Conservation (phyloP, 2,888 invertebrate species). For the Aporophyla lueneburgensis region DNA sequence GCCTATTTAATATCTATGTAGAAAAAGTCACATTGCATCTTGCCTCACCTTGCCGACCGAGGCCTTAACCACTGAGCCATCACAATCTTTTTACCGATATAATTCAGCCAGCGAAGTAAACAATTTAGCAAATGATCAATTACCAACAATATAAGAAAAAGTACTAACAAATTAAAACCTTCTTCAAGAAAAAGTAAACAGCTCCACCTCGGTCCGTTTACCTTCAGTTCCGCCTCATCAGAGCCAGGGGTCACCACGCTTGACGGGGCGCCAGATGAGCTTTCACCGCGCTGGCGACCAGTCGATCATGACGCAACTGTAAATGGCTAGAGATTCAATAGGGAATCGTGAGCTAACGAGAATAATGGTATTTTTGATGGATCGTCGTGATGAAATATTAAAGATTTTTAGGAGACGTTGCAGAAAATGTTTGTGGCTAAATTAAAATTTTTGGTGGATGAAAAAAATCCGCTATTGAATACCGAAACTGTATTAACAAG, state of each 20-base stretch:
- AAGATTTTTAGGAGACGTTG: neutral
- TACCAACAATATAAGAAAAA: neutral
- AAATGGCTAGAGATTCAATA: neutral
- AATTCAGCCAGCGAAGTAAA: too few species aligned
- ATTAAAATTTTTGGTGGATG: neutral
- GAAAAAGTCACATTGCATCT: too few species aligned
- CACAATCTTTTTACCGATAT: too few species aligned
- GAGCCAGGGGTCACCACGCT: conserved; percentile 35
- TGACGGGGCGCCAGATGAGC: conserved; percentile 38
- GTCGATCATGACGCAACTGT: conserved; percentile 41
- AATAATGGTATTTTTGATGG: neutral
- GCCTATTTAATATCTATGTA: too few species aligned
- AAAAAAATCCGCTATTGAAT: neutral
- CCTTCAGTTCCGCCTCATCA: conserved; percentile 53
- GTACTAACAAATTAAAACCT: neutral
- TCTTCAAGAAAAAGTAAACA: conserved; percentile 11
- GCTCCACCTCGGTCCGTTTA: conserved; percentile 21
- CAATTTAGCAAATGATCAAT: too few species aligned
- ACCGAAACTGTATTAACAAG: neutral
- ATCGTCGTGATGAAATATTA: conserved; percentile 6
- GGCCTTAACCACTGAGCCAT: too few species aligned
- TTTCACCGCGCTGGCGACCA: conserved; percentile 49
- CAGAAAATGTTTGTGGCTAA: too few species aligned
- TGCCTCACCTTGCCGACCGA: too few species aligned
- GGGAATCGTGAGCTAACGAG: neutral